Conservation (phyloP, 2,113 vertebrate species). For the Stigmatopora nigra region DNA sequence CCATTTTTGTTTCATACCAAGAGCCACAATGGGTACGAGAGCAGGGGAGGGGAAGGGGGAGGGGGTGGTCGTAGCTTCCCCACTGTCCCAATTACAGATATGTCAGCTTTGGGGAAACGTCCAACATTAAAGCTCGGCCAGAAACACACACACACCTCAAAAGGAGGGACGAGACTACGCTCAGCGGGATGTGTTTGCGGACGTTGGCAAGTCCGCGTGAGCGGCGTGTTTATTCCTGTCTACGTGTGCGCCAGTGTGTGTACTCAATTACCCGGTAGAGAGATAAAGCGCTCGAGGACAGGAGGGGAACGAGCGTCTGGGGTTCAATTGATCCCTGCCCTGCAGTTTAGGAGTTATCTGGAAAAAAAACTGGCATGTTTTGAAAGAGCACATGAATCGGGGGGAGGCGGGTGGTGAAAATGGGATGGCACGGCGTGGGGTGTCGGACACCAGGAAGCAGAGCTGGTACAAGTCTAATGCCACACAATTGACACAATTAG, state of each 20-base stretch:
- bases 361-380: slow-evolving; percentile 32
- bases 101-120: slow-evolving; percentile 55
- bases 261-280: slow-evolving; percentile 55
- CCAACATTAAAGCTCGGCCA: slow-evolving; percentile 53
- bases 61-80: slow-evolving; percentile 42
- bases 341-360: slow-evolving; percentile 53
- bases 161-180: slow-evolving; percentile 44
- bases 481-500: slow-evolving; percentile 54
- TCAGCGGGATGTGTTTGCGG: slow-evolving; percentile 45
- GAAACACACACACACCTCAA: slow-evolving; percentile 54
- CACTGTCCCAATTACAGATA: slow-evolving; percentile 60
- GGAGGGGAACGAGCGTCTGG: slow-evolving; percentile 25
- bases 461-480: slow-evolving; percentile 47
- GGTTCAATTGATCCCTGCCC: slow-evolving; percentile 60
- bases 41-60: slow-evolving; percentile 5
- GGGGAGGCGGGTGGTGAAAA: slow-evolving; percentile 44
- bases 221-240: slow-evolving; percentile 34
- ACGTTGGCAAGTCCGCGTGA: slow-evolving; percentile 19
- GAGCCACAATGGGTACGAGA: slow-evolving; percentile 18
- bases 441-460: slow-evolving; percentile 37
- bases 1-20: slow-evolving; percentile 18
- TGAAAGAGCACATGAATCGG: slow-evolving; percentile 40
- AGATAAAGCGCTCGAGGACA: slow-evolving; percentile 44
- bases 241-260: slow-evolving; percentile 48
- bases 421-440: slow-evolving; percentile 41